Conservation (phyloP, 23 tunicate species). For the Ciona savignyi region DNA sequence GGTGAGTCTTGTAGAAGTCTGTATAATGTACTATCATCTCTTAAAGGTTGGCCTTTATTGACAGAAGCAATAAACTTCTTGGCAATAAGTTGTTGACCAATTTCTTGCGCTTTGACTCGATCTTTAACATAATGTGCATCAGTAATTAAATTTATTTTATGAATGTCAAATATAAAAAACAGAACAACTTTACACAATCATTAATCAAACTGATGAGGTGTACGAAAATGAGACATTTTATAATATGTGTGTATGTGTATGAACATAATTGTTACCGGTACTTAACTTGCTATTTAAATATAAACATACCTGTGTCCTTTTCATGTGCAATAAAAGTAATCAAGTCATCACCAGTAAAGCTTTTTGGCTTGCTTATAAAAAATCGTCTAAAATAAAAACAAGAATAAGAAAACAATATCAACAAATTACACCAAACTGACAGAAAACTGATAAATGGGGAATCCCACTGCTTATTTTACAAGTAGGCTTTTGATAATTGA, state of each 20-base stretch:
- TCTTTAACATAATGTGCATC: not conserved
- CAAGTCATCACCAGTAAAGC: slow-evolving; percentile 25
- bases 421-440: no score
- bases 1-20: slow-evolving; percentile 51
- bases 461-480: no score
- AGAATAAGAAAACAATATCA: no score
- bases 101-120: not conserved
- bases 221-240: not conserved
- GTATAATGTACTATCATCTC: slow-evolving; percentile 55
- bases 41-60: slow-evolving; percentile 14
- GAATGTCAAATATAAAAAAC: no score
- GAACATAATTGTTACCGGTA: not conserved
- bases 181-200: no score
- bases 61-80: slow-evolving; percentile 22
- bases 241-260: not conserved
- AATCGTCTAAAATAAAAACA: slow-evolving; percentile 1
- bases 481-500: not conserved
- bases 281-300: not conserved
- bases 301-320: slow-evolving; percentile 6
- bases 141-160: no score
- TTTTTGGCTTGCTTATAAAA: slow-evolving; percentile 10
- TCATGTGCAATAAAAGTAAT: slow-evolving; percentile 26
- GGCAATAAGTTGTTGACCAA: slow-evolving; percentile 16
- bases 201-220: no score
- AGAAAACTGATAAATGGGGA: no score